Evolutionary conservation across 2,888 invertebrate species (phyloP).

Genomic region (Margaritifera margaritifera): DNA sequence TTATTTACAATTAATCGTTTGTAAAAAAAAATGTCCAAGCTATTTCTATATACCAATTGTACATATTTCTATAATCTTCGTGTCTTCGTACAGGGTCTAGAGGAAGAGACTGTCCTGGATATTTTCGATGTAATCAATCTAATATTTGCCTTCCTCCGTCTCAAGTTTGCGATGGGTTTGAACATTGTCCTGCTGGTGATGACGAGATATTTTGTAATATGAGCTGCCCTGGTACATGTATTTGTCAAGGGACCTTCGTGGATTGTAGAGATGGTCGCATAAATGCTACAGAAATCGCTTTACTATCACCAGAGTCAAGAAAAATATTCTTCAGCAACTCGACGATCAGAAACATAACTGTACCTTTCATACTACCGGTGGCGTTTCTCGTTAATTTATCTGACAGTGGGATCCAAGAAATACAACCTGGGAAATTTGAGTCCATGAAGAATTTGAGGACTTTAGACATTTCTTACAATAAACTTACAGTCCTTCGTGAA

Average conservation of each 20-base stretch:
- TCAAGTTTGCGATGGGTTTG: constrained; percentile 34
- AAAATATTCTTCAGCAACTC: constrained; percentile 13
- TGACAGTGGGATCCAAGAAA: background rate
- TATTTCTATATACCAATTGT: no score
- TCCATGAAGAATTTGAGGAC: background rate
- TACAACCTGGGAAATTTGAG: background rate
- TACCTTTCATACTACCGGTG: background rate
- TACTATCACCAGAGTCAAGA: constrained; percentile 2
- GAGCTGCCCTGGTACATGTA: constrained; percentile 22
- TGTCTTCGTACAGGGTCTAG: no score
- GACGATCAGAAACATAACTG: background rate
- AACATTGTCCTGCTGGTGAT: constrained; percentile 31
- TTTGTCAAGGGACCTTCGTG: constrained; percentile 20
- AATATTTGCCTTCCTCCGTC: constrained; percentile 20
- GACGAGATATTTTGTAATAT: constrained; percentile 35
- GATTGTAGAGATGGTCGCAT: constrained; percentile 9
- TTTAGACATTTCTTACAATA: background rate
- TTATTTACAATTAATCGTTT: no score
- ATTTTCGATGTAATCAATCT: constrained; percentile 17
- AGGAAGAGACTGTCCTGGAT: constrained; percentile 13
- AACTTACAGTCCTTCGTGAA: background rate
- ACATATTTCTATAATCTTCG: no score
- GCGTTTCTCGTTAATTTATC: constrained; percentile 8
- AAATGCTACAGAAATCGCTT: background rate
- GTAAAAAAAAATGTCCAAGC: no score